Conservation (phyloP, 2,888 invertebrate genomes). For the Limnephilus rhombicus region DNA sequence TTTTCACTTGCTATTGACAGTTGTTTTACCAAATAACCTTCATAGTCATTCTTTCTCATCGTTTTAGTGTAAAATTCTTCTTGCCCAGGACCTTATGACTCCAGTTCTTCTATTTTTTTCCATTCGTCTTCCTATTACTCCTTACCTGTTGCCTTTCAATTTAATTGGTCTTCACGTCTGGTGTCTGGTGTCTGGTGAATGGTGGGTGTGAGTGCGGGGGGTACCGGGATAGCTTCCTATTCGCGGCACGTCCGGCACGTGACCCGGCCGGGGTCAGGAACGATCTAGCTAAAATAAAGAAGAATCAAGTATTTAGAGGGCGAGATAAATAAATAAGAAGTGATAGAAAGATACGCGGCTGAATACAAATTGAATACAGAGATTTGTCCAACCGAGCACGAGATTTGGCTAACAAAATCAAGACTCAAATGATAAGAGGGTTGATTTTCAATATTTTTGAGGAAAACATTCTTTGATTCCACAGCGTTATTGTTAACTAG, state of each 20-base stretch:
- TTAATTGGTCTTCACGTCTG: constrained; percentile 31
- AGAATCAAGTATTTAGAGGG: constrained; percentile 20
- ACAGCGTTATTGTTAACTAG: not conserved
- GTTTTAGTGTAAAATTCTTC: not conserved
- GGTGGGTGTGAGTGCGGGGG: not conserved
- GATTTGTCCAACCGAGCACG: not conserved
- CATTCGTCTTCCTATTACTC: not conserved
- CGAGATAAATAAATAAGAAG: not conserved
- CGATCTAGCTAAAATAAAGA: constrained; percentile 15
- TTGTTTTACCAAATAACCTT: too few relatives aligned
- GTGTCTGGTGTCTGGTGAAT: not conserved
- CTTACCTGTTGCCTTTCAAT: constrained; percentile 34
- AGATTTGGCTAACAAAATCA: not conserved
- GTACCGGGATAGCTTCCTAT: not conserved
- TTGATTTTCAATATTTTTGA: not conserved
- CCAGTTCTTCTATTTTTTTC: constrained; percentile 4
- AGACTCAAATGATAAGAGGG: not conserved
- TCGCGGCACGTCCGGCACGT: constrained; percentile 48
- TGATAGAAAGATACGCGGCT: not conserved
- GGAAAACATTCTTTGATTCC: not conserved
- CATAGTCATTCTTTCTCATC: too few relatives aligned
- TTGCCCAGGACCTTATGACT: not conserved
- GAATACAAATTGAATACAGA: not conserved
- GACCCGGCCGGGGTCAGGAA: constrained; percentile 42
- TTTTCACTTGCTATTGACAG: too few relatives aligned